Evolutionary conservation across 1,140 invertebrate species (phyloP).

Genomic region (Dinothrombium tinctorium): DNA sequence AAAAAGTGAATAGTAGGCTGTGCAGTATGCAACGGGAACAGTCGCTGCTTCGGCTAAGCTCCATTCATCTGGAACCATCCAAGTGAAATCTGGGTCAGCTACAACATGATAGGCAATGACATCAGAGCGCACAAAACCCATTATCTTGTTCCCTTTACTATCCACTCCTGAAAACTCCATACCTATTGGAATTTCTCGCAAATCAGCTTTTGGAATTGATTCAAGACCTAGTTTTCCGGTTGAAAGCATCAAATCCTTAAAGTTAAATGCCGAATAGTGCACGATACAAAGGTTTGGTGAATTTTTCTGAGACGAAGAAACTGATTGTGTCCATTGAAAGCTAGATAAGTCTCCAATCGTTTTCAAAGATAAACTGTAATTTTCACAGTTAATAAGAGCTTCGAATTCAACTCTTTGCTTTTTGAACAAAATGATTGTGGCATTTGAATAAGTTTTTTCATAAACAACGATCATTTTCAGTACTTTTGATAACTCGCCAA

Average conservation of each 20-base stretch:
- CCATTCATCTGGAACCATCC: conserved; percentile 70
- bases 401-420: too few species aligned
- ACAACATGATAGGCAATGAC: conserved; percentile 68
- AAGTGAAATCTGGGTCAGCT: conserved; percentile 56
- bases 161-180: conserved; percentile 67
- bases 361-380: too few species aligned
- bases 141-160: conserved; percentile 44
- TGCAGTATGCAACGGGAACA: conserved; percentile 78
- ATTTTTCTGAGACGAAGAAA: conserved; percentile 42
- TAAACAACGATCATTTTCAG: too few species aligned
- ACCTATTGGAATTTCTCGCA: conserved; percentile 38
- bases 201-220: conserved; percentile 38
- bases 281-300: conserved; percentile 52
- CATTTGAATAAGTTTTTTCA: too few species aligned
- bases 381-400: too few species aligned
- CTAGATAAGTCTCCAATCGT: conserved; percentile 76
- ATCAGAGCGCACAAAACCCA: conserved; percentile 72
- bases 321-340: conserved; percentile 67
- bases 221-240: conserved; percentile 84
- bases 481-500: too few species aligned
- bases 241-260: conserved; percentile 89
- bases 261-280: conserved; percentile 69
- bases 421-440: too few species aligned
- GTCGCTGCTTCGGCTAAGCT: conserved; percentile 70
- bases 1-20: conserved; percentile 69